phyloP scores from a whole-genome alignment of 2,797 vertebrate species.

The Chaetophractus vellerosus region DNA sequence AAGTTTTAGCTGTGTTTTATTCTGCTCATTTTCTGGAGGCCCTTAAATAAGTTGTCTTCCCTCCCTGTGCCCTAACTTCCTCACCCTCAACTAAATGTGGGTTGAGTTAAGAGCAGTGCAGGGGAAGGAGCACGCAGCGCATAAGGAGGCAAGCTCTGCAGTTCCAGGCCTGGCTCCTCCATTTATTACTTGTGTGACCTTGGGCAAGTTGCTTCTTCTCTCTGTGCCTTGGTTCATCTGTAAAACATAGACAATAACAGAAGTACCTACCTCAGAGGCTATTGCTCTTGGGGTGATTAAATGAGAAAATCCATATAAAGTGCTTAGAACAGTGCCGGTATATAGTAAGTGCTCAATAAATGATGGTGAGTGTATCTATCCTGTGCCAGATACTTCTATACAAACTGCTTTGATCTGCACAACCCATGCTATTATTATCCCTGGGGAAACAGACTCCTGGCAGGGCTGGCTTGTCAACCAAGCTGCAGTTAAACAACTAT shows the following conservation, averaged over 20 bases:
- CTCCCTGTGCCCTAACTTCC: background rate
- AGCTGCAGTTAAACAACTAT: background rate
- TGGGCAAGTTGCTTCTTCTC: background rate
- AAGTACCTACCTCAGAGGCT: background rate
- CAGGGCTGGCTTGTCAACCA: background rate
- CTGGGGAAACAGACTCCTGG: background rate
- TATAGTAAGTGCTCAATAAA: slow-evolving; percentile 19
- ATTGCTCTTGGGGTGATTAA: background rate
- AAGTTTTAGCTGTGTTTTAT: background rate
- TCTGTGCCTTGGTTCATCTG: background rate
- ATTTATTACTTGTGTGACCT: too few species aligned
- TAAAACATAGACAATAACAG: background rate
- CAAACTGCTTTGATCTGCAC: background rate
- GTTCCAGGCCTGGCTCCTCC: background rate
- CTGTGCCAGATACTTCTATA: background rate
- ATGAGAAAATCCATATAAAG: background rate
- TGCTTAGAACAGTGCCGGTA: background rate
- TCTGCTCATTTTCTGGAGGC: background rate
- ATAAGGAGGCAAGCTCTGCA: background rate
- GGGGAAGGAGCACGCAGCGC: accelerated
- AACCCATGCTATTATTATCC: background rate
- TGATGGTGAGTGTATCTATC: background rate
- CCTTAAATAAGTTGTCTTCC: background rate
- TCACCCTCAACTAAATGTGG: background rate
- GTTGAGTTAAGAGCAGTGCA: background rate